A percentile compares a stretch with the other conserved stretches of the same genome.
These are phyloP conservation scores for Calvadosia cruxmelitensis DNA, from an alignment of 30 jellyfish, hydroid and myxozoan species.

Conservation along the genomic window DNA sequence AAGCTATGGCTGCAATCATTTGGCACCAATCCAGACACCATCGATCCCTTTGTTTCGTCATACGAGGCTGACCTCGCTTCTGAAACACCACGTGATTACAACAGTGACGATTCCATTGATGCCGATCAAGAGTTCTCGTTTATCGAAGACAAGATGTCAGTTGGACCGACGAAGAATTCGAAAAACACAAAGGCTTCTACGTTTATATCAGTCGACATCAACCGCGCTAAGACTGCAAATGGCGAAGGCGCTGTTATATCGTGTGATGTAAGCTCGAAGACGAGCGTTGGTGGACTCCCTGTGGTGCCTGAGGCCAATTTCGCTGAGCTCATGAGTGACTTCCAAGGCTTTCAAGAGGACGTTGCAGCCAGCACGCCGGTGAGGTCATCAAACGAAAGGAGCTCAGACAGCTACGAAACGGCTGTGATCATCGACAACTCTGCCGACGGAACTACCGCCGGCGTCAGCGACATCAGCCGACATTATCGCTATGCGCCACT, in stretches of 20 bases:
- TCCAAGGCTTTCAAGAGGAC: conserved; percentile 18
- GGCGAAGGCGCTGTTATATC: conserved; percentile 1
- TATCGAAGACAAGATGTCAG: conserved; percentile 38
- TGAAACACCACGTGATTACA: conserved; percentile 11
- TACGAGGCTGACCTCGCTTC: conserved; percentile 1
- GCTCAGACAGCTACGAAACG: neutral
- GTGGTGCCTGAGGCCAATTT: conserved; percentile 23
- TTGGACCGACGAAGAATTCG: conserved; percentile 6
- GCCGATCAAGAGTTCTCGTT: conserved; percentile 61
- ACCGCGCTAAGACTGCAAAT: neutral
- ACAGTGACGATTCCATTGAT: conserved; percentile 64
- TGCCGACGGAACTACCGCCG: neutral
- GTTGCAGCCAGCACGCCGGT: neutral
- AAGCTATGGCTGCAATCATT: conserved; percentile 34
- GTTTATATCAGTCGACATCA: conserved; percentile 21
- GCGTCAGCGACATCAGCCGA: neutral
- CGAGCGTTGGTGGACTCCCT: conserved; percentile 21
- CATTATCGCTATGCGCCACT: neutral
- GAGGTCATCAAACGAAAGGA: too few species aligned
- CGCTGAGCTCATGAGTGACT: conserved; percentile 16
- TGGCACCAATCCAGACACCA: conserved; percentile 11
- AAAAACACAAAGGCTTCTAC: conserved; percentile 12
- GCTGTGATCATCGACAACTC: neutral
- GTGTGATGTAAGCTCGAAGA: conserved; percentile 17
- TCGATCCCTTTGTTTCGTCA: conserved; percentile 23